Evolutionary conservation across 2,888 invertebrate species (phyloP), one percentile per base, ranked within the genome.

Genomic region (Callimorpha dominula): DNA sequence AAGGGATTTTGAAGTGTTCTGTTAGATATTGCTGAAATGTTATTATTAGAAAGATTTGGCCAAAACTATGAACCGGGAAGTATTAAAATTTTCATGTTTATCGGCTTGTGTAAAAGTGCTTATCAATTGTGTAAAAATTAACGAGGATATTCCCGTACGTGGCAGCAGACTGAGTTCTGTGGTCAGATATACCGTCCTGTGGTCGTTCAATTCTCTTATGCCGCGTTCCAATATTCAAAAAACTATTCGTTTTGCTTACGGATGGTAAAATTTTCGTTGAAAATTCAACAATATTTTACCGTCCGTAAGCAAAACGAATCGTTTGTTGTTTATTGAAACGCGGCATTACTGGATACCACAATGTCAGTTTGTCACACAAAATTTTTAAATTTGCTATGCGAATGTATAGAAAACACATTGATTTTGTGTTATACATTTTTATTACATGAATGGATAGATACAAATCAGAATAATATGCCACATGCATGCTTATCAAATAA

Each of bases 291-390:
- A n/a, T n/a, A n/a, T n/a, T n/a, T n/a, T n/a, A n/a, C n/a, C n/a
- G n/a, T n/a, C n/a, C n/a, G n/a, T n/a, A n/a, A n/a, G n/a, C n/a
- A n/a, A n/a, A n/a, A n/a, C n/a, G n/a, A n/a, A n/a, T n/a, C n/a
- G n/a, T n/a, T n/a, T n/a, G n/a, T n/a, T n/a, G n/a, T n/a, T n/a
- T n/a, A n/a, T n/a, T n/a, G n/a, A n/a, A n/a, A n/a, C n/a, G n/a
- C n/a, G n/a, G n/a, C n/a, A n/a, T n/a, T n/a, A n/a, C n/a, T 73
- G 76, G 78, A 68, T 57, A 31, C 62, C 31, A 73, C 71, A 83
- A 73, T 74, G 71, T 75, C 74, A 73, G 81, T 74, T 75, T 74
- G 78, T 77, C 46, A 49, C 42, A 52, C 76, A 69, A 72, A 71
- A 78, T 65, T 73, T 46, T 50, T 31, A 57, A 43, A 75, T 60